Base-by-base conservation (phyloP, 2,797 vertebrate species). In the Varecia variegata region DNA sequence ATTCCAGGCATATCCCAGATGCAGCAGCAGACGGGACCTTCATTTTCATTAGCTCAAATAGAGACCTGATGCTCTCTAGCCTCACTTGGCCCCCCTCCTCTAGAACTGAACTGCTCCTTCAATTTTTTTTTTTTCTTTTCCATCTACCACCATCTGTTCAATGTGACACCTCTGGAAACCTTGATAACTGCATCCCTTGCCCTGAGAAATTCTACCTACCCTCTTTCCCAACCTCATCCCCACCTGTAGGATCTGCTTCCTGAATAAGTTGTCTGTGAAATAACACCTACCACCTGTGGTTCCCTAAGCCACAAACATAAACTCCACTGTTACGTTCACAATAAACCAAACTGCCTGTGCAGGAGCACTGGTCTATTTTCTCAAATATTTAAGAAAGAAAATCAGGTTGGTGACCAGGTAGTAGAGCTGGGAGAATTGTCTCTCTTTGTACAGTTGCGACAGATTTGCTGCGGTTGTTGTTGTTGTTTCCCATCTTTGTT, bases 321-420 rank as follows among this genome's bases (percentile, higher is more conserved):
- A 82, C 35, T 87, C 40, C 14, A 14, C 5, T 47, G 25, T 21
- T 30, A 12, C 11, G 30, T 4, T 87, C 56, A 35, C n/a, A 81
- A 83, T 68, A 92, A 96, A 88, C 14, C 70, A 56, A 86, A 58
- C 15, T 74, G 38, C 47, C 35, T 18, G 13, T 2, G 0, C 38
- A 70, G 23, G 47, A 71, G 25, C 17, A 5, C 27, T 1, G 11
- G 25, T 52, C 32, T 30, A 11, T 68, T 54, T 35, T 81, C 40
- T 73, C 25, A 50, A 30, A 25, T 52, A 62, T 35, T 82, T 68
- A 71, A 71, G 50, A 68, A 83, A 90, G 65, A 70, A 90, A 86
- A 88, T 18, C n/a, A 76, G 23, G 27, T 23, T 65, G 60, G 43
- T 38, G 52, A 73, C 68, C 56, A 70, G 62, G 50, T 4, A 25